Base-by-base conservation (phyloP, 2,888 invertebrate genomes). In the Trisateles emortualis region DNA sequence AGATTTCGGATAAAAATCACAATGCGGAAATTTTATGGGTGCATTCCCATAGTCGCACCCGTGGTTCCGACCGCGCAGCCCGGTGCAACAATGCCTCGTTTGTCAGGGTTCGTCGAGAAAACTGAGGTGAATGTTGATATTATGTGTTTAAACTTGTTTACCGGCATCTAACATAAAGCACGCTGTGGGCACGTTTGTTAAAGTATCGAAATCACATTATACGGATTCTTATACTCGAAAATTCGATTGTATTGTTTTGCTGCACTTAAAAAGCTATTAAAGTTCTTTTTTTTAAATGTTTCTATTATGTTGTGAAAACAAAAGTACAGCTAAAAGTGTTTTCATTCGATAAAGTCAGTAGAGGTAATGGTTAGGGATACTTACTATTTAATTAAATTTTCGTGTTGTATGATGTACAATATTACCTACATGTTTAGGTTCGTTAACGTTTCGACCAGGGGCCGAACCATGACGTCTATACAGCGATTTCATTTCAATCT, bases 101-200 rank as follows among this genome's bases (percentile, higher is more conserved):
- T 84, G 88, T 88, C 83, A 87, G 83, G 87, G 87, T 86, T 88
- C 86, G 85, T 74, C 82, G 83, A 79, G 79, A 83, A 80, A 79
- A 81, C 75, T 75, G 79, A 83, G 79, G 82, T 78, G 78, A 66
- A 71, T 68, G 71, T 71, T 68, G 70, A 70, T 67, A 72, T 78
- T 76, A 66, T 65, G 68, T 69, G 65, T 72, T 74, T 72, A 68
- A 60, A 62, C 62, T 66, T 70, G 68, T 60, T 69, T 76, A 71
- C 68, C 48, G 51, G 51, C 65, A 57, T 72, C 68, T 69, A 71
- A 72, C 62, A 68, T 67, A 66, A 63, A 61, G 45, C 49, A 29
- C 44, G 39, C 46, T 46, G 51, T 64, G 58, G 61, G 62, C 63
- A 65, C 66, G 64, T 60, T 69, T 68, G 57, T 54, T 57, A 48